phyloP scores from a whole-genome alignment of 2,113 vertebrate genomes.

The Chaenogobius annularis region DNA sequence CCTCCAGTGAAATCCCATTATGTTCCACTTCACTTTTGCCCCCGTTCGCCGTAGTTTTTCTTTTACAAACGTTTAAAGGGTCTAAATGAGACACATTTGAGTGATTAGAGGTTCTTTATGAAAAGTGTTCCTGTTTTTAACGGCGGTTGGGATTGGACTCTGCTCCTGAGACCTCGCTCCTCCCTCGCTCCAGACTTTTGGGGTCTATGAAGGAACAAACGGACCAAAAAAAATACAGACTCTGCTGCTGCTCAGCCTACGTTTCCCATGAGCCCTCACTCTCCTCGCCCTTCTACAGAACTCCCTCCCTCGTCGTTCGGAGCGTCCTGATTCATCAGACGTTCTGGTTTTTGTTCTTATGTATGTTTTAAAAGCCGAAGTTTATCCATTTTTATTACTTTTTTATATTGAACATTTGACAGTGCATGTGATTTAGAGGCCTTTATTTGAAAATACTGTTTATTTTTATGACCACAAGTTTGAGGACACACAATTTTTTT shows the following conservation, averaged over 20 bases:
- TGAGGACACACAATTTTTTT: not conserved
- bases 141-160: not conserved
- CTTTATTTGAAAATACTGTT: not conserved
- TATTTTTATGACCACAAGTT: not conserved
- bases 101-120: not conserved
- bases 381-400: constrained; percentile 1
- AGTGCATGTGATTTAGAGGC: not conserved
- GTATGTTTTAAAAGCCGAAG: constrained; percentile 1
- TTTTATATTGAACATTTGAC: not conserved
- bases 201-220: constrained; percentile 7
- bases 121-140: not conserved
- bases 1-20: too few relatives aligned
- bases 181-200: not conserved
- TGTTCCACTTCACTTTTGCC: too few relatives aligned
- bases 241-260: constrained; percentile 9
- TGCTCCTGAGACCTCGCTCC: constrained; percentile 8
- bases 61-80: not conserved
- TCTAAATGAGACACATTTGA: not conserved
- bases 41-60: not conserved
- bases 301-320: not conserved
- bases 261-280: constrained; percentile 1
- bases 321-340: not conserved
- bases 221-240: constrained; percentile 2
- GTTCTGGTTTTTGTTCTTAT: not conserved
- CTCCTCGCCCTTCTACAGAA: not conserved